Evolutionary conservation across 2,797 vertebrate genomes (phyloP).

Genomic region (Chloroceryle inda): DNA sequence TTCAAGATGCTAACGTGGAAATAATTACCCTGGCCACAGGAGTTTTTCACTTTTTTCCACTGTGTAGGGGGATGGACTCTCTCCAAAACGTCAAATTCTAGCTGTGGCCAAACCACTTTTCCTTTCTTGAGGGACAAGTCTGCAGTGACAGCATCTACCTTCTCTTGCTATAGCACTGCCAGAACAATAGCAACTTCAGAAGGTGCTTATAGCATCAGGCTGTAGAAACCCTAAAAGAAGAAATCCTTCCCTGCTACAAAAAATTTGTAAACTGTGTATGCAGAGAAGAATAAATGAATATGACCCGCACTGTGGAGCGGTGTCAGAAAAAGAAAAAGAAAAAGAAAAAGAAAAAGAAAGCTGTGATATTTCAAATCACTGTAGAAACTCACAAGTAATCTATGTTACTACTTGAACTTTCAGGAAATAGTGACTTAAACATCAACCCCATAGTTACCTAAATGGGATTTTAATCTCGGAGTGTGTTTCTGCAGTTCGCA

Average conservation of each 20-base stretch:
- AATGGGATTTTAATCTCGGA: not conserved
- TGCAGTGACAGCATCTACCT: not conserved
- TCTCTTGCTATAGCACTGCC: not conserved
- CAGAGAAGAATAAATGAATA: not conserved
- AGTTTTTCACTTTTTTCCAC: not conserved
- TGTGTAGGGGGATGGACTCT: not conserved
- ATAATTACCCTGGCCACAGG: not conserved
- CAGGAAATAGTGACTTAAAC: not conserved
- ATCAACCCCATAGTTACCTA: not conserved
- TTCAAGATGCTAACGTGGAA: not conserved
- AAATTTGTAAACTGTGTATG: not conserved
- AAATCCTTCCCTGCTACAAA: not conserved
- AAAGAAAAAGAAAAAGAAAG: too few relatives aligned
- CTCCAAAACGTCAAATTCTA: not conserved
- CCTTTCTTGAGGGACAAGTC: not conserved
- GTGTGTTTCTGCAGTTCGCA: not conserved
- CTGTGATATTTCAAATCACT: not conserved
- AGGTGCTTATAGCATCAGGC: not conserved
- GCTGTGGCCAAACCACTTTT: not conserved
- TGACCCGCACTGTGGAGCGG: not conserved
- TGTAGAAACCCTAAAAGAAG: not conserved
- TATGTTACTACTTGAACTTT: not conserved
- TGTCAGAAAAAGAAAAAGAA: too few relatives aligned
- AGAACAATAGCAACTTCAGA: not conserved
- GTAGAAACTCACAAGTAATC: not conserved